These are phyloP conservation scores for Mus spretus DNA, from an alignment of 2,797 vertebrate species.

Conservation along the genomic window DNA sequence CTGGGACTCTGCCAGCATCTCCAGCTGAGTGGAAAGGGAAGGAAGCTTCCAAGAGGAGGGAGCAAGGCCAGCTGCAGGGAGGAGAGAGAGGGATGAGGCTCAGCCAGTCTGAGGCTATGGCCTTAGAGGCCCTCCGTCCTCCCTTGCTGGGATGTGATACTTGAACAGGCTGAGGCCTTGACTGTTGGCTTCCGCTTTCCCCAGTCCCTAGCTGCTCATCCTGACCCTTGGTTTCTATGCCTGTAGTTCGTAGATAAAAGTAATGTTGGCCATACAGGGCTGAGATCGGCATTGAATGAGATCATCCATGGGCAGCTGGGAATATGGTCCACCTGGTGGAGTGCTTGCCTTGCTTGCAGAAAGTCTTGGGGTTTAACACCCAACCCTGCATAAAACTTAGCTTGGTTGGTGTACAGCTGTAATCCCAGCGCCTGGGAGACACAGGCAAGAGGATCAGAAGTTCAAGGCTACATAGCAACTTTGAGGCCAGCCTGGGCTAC, in stretches of 20 bases:
- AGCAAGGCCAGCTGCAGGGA: slow-evolving; percentile 5
- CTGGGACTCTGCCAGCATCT: slow-evolving; percentile 6
- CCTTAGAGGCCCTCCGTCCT: background rate
- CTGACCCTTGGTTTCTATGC: background rate
- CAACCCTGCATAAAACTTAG: background rate
- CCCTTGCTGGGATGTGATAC: background rate
- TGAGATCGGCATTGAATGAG: background rate
- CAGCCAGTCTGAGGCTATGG: background rate
- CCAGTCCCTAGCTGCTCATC: background rate
- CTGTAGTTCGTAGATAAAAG: background rate
- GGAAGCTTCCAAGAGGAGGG: slow-evolving; percentile 61
- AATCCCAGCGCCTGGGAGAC: background rate
- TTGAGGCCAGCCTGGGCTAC: background rate
- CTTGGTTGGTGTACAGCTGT: background rate
- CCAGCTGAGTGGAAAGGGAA: slow-evolving; percentile 52
- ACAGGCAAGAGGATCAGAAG: background rate
- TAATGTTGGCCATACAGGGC: background rate
- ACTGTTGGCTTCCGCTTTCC: background rate
- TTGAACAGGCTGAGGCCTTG: background rate
- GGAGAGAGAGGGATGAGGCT: background rate
- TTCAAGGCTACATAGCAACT: background rate
- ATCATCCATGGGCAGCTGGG: background rate
- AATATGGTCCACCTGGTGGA: background rate
- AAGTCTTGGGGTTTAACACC: background rate
- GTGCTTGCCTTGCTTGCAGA: background rate